Conservation (phyloP, 2,113 vertebrate genomes). For the Sapayoa aenigma region DNA sequence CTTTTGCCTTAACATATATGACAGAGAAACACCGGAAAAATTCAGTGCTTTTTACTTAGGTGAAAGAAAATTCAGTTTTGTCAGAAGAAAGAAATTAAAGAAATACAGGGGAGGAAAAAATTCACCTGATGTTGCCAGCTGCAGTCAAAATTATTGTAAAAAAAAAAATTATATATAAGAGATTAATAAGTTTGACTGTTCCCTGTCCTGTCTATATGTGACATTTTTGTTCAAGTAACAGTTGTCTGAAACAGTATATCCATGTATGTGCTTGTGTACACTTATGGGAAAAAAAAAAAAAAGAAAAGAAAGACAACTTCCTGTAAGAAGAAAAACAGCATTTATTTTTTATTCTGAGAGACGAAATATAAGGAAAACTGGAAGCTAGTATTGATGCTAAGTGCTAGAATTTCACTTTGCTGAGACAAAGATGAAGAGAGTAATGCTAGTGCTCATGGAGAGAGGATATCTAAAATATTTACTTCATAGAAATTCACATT, state of each 20-base stretch:
- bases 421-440: background rate
- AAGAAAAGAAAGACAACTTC: rapidly evolving
- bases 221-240: constrained; percentile 42
- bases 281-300: background rate
- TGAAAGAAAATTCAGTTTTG: constrained; percentile 3
- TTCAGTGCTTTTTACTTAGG: background rate
- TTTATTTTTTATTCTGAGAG: background rate
- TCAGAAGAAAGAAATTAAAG: constrained; percentile 51
- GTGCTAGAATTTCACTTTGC: background rate
- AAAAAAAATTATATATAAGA: constrained; percentile 46
- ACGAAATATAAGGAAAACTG: background rate
- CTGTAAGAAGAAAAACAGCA: background rate
- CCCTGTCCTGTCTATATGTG: background rate
- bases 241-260: background rate
- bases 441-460: background rate
- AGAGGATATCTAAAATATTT: background rate
- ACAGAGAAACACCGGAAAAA: background rate
- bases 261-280: background rate
- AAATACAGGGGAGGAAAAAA: background rate
- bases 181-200: constrained; percentile 15
- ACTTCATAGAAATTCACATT: background rate
- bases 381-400: background rate
- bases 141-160: constrained; percentile 46
- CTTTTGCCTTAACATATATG: background rate
- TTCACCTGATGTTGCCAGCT: background rate